These are phyloP conservation scores for Gnathonemus echidnorhynchus DNA, from an alignment of 2,113 vertebrate genomes.

Conservation along the genomic window DNA sequence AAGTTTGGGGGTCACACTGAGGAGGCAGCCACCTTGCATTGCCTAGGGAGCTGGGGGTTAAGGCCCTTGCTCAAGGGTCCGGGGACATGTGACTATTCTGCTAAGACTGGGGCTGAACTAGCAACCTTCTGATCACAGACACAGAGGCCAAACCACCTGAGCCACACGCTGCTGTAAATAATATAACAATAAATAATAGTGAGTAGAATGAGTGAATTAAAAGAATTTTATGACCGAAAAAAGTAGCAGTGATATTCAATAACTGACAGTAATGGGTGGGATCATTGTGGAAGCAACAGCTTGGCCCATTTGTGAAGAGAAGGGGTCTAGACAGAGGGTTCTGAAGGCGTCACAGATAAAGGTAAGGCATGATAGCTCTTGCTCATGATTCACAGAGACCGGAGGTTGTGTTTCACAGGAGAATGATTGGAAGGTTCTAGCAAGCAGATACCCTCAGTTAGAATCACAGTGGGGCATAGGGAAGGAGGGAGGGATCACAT, in stretches of 20 bases:
- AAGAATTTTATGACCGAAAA: neutral
- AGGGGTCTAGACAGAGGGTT: neutral
- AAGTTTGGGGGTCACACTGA: neutral
- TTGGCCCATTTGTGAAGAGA: neutral
- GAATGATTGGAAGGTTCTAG: neutral
- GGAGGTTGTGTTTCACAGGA: neutral
- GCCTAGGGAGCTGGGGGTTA: neutral
- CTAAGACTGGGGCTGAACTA: neutral
- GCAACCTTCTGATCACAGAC: neutral
- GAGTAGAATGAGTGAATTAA: neutral
- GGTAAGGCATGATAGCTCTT: neutral
- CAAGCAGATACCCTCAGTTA: neutral
- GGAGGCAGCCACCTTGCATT: neutral
- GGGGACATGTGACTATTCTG: neutral
- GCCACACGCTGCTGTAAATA: neutral
- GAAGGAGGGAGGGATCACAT: no score
- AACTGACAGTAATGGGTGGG: neutral
- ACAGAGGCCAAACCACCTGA: neutral
- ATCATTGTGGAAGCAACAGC: neutral
- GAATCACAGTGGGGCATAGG: neutral
- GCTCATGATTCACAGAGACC: neutral
- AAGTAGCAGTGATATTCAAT: neutral
- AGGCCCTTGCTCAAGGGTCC: neutral
- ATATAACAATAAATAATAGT: neutral
- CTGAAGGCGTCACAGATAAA: neutral